Evolutionary conservation across 2,888 invertebrate genomes (phyloP), one percentile per base, ranked within the genome.

Genomic region (Netelia fuscicornis): DNA sequence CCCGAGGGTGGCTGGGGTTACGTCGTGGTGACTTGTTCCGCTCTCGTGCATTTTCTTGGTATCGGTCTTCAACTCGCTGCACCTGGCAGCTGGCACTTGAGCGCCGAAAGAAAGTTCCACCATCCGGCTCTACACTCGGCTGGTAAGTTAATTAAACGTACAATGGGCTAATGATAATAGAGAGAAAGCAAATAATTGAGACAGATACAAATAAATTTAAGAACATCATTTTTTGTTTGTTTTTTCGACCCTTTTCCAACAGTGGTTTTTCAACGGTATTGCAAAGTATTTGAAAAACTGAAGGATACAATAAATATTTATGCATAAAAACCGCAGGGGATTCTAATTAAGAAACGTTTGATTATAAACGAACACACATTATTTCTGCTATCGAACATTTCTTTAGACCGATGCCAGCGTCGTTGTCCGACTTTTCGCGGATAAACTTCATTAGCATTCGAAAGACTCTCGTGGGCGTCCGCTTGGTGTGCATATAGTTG

Each of bases 1-100:
- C 97, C 97, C 11, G 98, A 98, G 94, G 97, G 97, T 2, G 97
- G 97, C 20, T 98, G 97, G 97, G 98, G 98, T 54, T 98, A 97
- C 96, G 96, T 97, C 77, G 95, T 98, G 83, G 96, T 97, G 68
- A 95, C 96, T 75, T 97, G 97, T 87, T 96, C 96, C 44, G 95
- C 97, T 23, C 94, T 97, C 79, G 97, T 97, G 52, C 97, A 97
- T 92, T 94, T 97, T 81, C 94, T 98, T 68, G 96, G 96, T 65
- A 96, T 97, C 91, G 97, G 97, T 5, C 94, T 97, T 83, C 97
- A 97, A 91, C 95, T 97, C 1, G 90, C 91, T n/a, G 92, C 91
- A 23, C 92, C 92, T 23, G 92, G 91, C 67, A 90, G 87, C 78
- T 91, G 90, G 89, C 89, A 92, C 37, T 94, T 95, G 86, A 95